Conservation (phyloP, 2,888 invertebrate species). For the Mesopsocus fuscifrons region DNA sequence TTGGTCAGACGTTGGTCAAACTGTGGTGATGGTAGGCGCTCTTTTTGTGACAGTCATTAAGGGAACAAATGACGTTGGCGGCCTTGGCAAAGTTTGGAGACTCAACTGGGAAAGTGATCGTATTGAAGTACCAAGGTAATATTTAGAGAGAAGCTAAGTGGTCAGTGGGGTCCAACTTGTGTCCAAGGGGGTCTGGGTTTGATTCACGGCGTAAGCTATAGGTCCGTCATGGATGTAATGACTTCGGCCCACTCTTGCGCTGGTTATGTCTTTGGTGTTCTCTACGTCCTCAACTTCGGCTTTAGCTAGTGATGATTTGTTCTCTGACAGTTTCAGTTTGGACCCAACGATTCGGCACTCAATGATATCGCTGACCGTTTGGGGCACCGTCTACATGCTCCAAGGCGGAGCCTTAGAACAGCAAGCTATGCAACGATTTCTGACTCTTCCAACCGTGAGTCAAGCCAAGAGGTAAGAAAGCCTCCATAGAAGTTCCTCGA, state of each 20-base stretch:
- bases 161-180: too few relatives aligned
- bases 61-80: background rate
- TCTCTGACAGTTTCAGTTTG: too few relatives aligned
- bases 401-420: constrained; percentile 64
- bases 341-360: too few relatives aligned
- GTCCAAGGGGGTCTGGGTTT: too few relatives aligned
- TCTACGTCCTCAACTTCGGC: too few relatives aligned
- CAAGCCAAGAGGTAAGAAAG: constrained; percentile 41
- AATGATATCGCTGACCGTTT: constrained; percentile 52
- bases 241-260: too few relatives aligned
- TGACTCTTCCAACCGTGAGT: constrained; percentile 48
- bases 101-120: background rate
- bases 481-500: too few relatives aligned
- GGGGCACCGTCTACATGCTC: constrained; percentile 56
- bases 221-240: too few relatives aligned
- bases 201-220: too few relatives aligned
- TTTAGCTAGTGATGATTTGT: too few relatives aligned
- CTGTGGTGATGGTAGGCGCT: constrained; percentile 52
- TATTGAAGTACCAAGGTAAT: background rate
- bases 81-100: background rate
- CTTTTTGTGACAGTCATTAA: constrained; percentile 45
- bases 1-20: constrained; percentile 68
- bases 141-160: too few relatives aligned
- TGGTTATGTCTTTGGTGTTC: too few relatives aligned
- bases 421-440: constrained; percentile 66